These are phyloP conservation scores for Drosophila macrothrix DNA, from an alignment of 2,888 invertebrate species.

Conservation along the genomic window DNA sequence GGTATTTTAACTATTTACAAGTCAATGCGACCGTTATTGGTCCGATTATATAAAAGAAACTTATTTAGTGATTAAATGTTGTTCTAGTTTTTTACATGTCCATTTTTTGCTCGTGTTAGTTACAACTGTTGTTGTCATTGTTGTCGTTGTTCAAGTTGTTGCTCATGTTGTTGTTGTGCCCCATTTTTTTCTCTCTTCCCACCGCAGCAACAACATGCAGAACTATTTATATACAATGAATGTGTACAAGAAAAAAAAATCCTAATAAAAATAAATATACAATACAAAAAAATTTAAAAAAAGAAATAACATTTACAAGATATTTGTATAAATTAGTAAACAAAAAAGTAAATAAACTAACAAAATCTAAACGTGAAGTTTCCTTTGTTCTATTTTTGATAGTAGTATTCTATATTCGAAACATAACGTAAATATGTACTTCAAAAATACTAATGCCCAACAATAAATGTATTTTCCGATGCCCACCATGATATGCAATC, in stretches of 20 bases:
- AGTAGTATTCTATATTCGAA: constrained; percentile 65
- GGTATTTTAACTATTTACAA: constrained; percentile 69
- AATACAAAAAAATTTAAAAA: not conserved
- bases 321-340: constrained; percentile 6
- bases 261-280: constrained; percentile 3
- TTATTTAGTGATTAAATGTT: constrained; percentile 49
- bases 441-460: constrained; percentile 12
- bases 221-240: constrained; percentile 36
- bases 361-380: constrained; percentile 46
- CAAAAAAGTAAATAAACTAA: constrained; percentile 8
- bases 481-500: constrained; percentile 55
- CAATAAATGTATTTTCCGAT: constrained; percentile 36
- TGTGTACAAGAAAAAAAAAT: constrained; percentile 19
- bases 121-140: constrained; percentile 70
- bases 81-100: constrained; percentile 64
- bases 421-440: constrained; percentile 11
- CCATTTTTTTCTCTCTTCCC: constrained; percentile 21
- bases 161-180: constrained; percentile 29
- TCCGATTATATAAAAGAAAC: constrained; percentile 17
- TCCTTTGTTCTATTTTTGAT: constrained; percentile 75
- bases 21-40: constrained; percentile 69
- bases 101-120: constrained; percentile 69
- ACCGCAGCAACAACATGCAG: constrained; percentile 41
- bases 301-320: constrained; percentile 5
- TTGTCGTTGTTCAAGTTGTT: constrained; percentile 49